phyloP scores from a whole-genome alignment of 2,113 vertebrate species.

The Sakesphorus luctuosus region DNA sequence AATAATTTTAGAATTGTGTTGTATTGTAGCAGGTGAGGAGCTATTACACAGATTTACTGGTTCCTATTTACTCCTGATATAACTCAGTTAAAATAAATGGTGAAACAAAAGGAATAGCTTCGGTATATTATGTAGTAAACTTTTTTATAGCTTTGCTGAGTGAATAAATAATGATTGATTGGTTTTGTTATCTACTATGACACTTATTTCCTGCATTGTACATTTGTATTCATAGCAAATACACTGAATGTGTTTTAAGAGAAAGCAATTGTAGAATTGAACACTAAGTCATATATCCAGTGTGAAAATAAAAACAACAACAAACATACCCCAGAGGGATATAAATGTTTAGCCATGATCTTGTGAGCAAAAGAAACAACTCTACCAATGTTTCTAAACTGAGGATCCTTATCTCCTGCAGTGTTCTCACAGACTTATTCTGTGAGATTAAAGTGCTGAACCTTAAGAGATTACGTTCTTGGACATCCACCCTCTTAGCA shows the following conservation, averaged over 20 bases:
- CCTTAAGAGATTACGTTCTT: neutral
- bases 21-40: neutral
- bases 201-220: neutral
- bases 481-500: neutral
- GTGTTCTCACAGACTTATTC: neutral
- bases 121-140: neutral
- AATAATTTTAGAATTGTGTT: neutral
- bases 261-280: neutral
- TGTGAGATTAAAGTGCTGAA: neutral
- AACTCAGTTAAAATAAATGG: constrained; percentile 46
- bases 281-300: neutral
- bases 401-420: neutral
- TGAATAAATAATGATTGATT: constrained; percentile 41
- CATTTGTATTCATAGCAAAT: constrained; percentile 20
- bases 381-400: neutral
- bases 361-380: neutral
- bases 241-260: neutral
- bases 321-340: constrained; percentile 1
- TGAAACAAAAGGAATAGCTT: constrained; percentile 27
- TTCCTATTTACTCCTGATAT: neutral
- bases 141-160: constrained; percentile 19
- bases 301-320: constrained; percentile 21
- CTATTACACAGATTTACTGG: constrained; percentile 16
- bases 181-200: neutral
- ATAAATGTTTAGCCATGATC: neutral